Evolutionary conservation across 2,113 vertebrate species (phyloP).

Genomic region (Calonectris borealis): DNA sequence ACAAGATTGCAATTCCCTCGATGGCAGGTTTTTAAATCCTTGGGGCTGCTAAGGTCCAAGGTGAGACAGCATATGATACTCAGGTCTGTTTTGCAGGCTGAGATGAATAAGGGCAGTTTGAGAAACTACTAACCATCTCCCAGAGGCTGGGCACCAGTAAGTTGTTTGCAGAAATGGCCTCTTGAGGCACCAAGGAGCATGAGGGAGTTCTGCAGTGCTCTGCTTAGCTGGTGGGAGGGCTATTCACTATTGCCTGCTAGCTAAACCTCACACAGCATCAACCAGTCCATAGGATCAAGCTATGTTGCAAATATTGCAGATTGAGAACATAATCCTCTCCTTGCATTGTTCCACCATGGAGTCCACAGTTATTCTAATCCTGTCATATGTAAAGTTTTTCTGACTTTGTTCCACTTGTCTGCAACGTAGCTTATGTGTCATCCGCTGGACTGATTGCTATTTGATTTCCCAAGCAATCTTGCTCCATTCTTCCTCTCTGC

Average conservation of each 20-base stretch:
- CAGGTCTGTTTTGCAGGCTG: not conserved
- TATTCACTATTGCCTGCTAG: not conserved
- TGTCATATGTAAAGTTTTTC: not conserved
- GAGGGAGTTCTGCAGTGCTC: not conserved
- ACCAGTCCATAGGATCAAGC: not conserved
- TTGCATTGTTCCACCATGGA: not conserved
- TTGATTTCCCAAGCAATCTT: not conserved
- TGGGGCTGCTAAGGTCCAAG: not conserved
- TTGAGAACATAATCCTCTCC: not conserved
- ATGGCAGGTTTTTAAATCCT: slow-evolving; percentile 3
- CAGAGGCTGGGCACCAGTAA: not conserved
- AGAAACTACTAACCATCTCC: not conserved
- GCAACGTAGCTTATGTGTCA: not conserved
- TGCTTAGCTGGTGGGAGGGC: not conserved
- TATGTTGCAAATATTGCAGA: not conserved
- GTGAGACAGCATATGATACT: not conserved
- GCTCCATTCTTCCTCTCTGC: not conserved
- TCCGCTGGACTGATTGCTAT: not conserved
- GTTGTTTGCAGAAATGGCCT: not conserved
- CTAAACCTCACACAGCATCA: not conserved
- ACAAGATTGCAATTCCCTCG: not conserved
- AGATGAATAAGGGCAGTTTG: not conserved
- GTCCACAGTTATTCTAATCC: not conserved
- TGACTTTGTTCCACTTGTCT: not conserved
- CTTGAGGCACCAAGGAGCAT: not conserved